Conservation (phyloP, 92 coral and sea anemone genomes). For the Isaurus tuberculatus region DNA sequence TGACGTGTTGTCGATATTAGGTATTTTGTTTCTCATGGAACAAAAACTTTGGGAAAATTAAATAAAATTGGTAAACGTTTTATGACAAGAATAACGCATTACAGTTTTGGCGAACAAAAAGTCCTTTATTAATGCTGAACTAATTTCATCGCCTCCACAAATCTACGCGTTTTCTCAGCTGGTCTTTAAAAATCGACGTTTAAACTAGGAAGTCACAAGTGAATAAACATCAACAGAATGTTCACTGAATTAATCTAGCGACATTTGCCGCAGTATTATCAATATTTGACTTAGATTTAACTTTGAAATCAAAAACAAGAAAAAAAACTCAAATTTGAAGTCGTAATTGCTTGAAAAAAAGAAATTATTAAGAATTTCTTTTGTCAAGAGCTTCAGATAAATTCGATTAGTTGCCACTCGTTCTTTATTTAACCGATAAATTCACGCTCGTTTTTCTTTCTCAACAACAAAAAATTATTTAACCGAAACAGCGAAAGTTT, state of each 20-base stretch:
- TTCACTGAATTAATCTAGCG: conserved; percentile 48
- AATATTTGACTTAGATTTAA: conserved; percentile 48
- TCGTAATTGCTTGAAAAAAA: conserved; percentile 45
- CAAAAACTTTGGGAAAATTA: not conserved
- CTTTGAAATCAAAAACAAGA: conserved; percentile 40
- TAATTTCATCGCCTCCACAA: conserved; percentile 34
- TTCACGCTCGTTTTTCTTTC: not conserved
- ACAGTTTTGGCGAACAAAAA: conserved; percentile 37
- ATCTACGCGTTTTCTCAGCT: conserved; percentile 37
- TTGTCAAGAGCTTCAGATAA: conserved; percentile 31
- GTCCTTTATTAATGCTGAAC: conserved; percentile 39
- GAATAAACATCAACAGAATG: conserved; percentile 35
- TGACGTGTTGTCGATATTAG: not conserved
- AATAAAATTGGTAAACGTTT: conserved; percentile 25
- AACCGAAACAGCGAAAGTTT: not conserved
- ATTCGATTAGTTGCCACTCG: conserved; percentile 22
- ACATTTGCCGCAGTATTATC: conserved; percentile 32
- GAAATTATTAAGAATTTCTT: conserved; percentile 28
- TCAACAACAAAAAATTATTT: not conserved
- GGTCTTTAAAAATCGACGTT: conserved; percentile 39
- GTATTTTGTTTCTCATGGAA: not conserved
- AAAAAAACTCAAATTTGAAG: conserved; percentile 43
- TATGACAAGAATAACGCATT: conserved; percentile 18
- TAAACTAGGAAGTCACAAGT: conserved; percentile 40
- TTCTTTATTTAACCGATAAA: not conserved